Base-by-base conservation (phyloP, 2,888 invertebrate species). In the Chironomus tentans region DNA sequence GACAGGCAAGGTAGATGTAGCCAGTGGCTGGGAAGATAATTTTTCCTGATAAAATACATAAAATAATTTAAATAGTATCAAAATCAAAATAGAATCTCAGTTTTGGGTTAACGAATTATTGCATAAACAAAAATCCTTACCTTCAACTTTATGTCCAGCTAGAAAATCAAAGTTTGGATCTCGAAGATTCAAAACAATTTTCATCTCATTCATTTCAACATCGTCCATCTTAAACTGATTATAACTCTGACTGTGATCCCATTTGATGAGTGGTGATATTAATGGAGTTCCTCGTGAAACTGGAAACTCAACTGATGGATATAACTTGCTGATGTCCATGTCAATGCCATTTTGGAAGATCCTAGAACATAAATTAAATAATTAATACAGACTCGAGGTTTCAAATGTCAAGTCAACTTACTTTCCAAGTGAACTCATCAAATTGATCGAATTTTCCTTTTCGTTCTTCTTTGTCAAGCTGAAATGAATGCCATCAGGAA, bases 221-320 rank as follows among this genome's bases (percentile, higher is more conserved):
- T 94, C 91, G 95, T 38, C 38, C 50, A 88, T 87, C 78, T 87
- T 87, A 81, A 89, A 91, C 68, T 88, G n/a, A 97, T 88, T 2
- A 92, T 84, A 4, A 94, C 91, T 0, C 93, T 88, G 65, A 97
- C 38, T 38, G 38, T 97, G 96, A 79, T 97, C 92, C 96, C 97
- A 97, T 78, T 88, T 88, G 15, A 97, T 88, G 2, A 92, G 84
- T 4, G 94, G 91, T 0, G 94, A 88, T 68, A 97, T 86, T 89
- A 92, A 92, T 0, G 93, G 91, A 0, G 97, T 97, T 2, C 92
- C 91, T 47, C 91, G 87, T 0, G 94, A 91, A 0, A 97, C 97
- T 0, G 97, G 97, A 83, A 89, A 94, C 65, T 87, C 81, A 0
- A 94, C 85, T 24, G 86, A 82, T 0, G 94, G 92, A 83, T 94